Evolutionary conservation across 2,888 invertebrate species (phyloP).

Genomic region (Drepana falcataria): DNA sequence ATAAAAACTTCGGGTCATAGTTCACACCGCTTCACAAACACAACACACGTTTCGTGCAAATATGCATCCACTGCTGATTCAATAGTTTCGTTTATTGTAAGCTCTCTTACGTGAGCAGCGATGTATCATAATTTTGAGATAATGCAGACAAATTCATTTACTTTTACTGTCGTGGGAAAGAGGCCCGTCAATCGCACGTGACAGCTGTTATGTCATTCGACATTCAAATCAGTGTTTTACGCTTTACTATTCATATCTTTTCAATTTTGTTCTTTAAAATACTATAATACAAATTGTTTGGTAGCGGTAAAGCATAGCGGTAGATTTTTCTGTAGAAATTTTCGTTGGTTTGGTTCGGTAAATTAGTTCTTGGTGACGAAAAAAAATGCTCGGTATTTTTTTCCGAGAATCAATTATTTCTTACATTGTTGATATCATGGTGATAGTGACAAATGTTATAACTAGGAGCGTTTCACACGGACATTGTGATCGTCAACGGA

Average conservation of each 20-base stretch:
- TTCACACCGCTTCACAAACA: slow-evolving; percentile 20
- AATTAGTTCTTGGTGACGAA: no score
- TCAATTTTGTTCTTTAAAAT: no score
- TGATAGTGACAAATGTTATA: background rate
- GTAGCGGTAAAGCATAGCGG: no score
- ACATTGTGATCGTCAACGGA: slow-evolving; percentile 3
- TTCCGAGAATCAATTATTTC: no score
- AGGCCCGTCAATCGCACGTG: slow-evolving; percentile 1
- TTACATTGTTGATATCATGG: background rate
- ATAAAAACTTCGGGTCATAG: slow-evolving; percentile 31
- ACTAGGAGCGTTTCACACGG: background rate
- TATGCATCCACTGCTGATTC: background rate
- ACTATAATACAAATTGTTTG: no score
- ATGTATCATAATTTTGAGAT: background rate
- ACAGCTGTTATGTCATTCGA: slow-evolving; percentile 3
- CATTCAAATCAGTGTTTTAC: background rate
- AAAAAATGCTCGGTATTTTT: no score
- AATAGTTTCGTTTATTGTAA: no score
- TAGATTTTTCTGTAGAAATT: no score
- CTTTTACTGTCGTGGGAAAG: slow-evolving; percentile 23
- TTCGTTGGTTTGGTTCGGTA: no score
- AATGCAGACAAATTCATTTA: background rate
- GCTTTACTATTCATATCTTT: no score
- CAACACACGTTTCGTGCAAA: background rate
- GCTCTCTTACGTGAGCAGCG: background rate